A percentile compares a stretch with the other conserved stretches of the same genome.
These are phyloP conservation scores for Orestias chungarensis DNA, from an alignment of 2,797 vertebrate species.

Conservation along the genomic window DNA sequence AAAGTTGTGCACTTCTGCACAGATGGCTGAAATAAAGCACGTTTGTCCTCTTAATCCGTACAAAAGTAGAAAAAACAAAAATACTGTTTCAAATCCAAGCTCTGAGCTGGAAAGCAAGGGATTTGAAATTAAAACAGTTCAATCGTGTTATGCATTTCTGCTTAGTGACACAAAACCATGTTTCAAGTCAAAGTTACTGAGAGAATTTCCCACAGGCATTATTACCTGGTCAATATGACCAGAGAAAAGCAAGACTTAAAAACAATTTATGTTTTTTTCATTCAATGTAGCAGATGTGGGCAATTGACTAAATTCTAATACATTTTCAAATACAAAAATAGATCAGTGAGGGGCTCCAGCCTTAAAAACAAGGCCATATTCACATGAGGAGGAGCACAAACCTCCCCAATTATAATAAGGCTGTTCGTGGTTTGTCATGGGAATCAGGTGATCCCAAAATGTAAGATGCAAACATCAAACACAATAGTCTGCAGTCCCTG, in stretches of 20 bases:
- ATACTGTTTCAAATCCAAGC: too few species aligned
- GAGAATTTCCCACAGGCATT: neutral
- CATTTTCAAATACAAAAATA: conserved; percentile 33
- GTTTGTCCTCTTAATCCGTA: neutral
- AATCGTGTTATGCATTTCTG: neutral
- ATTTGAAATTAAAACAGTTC: neutral
- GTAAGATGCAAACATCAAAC: conserved; percentile 46
- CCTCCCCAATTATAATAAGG: conserved; percentile 20
- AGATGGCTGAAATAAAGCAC: neutral
- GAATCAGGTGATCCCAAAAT: conserved; percentile 49
- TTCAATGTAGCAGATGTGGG: too few species aligned
- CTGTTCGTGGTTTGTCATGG: conserved; percentile 17
- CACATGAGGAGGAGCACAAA: conserved; percentile 3
- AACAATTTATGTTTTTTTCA: too few species aligned
- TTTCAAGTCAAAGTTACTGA: neutral
- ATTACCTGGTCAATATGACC: conserved; percentile 4
- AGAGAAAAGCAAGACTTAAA: neutral
- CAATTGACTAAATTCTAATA: conserved; percentile 21
- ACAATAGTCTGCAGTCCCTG: conserved; percentile 28
- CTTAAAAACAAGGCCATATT: conserved; percentile 21
- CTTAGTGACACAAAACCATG: neutral
- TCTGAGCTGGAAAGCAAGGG: neutral
- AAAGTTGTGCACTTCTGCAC: neutral
- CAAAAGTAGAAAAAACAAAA: neutral
- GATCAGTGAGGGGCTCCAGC: conserved; percentile 26